A percentile compares a stretch with the other conserved stretches of the same genome.
phyloP scores from a whole-genome alignment of 2,113 vertebrate species.

The Danionella cerebrum region DNA sequence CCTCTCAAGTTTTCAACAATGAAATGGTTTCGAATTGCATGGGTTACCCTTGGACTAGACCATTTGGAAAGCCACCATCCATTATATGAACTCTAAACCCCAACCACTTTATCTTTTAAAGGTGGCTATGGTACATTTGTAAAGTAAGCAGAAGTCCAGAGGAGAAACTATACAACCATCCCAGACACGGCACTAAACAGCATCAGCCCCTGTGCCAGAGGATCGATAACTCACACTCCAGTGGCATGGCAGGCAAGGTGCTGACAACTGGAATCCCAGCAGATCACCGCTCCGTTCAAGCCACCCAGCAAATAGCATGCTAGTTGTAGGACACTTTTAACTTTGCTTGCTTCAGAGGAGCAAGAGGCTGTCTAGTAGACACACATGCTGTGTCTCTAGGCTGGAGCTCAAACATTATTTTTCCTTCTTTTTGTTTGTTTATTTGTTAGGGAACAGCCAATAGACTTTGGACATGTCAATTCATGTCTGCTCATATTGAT shows the following conservation, averaged over 20 bases:
- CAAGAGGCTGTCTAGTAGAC: too few species aligned
- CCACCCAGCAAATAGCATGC: conserved; percentile 30
- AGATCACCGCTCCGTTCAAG: conserved; percentile 20
- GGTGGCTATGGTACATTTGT: neutral
- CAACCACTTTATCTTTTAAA: neutral
- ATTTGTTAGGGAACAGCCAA: neutral
- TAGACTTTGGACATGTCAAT: neutral
- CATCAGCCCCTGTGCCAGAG: conserved; percentile 27
- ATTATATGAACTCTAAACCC: neutral
- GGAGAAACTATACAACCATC: neutral
- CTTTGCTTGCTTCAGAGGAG: conserved; percentile 11
- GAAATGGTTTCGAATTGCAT: neutral
- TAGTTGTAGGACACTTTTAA: conserved; percentile 29
- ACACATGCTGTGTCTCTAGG: neutral
- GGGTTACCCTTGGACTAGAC: neutral
- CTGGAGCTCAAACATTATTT: neutral
- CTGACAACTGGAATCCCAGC: conserved; percentile 36
- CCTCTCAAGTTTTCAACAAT: neutral
- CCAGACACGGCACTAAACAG: neutral
- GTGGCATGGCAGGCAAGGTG: conserved; percentile 13
- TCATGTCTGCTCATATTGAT: conserved; percentile 29
- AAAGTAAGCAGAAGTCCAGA: neutral
- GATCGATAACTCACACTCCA: conserved; percentile 38
- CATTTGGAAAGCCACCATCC: neutral
- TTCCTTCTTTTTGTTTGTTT: neutral